Percentiles rank a stretch among this genome's conserved stretches.
phyloP scores from a whole-genome alignment of 1,140 invertebrate species.

The Rhynchophorus ferrugineus region DNA sequence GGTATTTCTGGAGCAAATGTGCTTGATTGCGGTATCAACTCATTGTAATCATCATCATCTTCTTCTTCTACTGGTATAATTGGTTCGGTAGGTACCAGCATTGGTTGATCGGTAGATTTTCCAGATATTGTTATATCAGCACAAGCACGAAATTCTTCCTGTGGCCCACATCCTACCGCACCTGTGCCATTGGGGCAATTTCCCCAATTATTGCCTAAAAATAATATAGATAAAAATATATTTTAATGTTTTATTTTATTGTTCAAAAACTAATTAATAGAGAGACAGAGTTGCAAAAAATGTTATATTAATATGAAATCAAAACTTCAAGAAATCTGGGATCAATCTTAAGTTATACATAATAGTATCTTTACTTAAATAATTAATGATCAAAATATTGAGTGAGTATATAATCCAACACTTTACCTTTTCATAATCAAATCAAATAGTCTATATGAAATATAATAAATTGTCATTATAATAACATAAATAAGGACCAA shows the following conservation, averaged over 20 bases:
- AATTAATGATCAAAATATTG: too few relatives aligned
- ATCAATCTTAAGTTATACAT: too few relatives aligned
- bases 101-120: conserved; percentile 25
- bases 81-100: conserved; percentile 19
- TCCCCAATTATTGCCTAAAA: conserved; percentile 64
- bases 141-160: conserved; percentile 82
- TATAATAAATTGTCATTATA: too few relatives aligned
- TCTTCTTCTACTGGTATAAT: conserved; percentile 14
- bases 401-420: too few relatives aligned
- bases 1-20: conserved; percentile 5
- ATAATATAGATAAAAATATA: too few relatives aligned
- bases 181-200: conserved; percentile 62
- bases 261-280: not conserved
- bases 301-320: too few relatives aligned
- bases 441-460: too few relatives aligned
- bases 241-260: not conserved
- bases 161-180: conserved; percentile 72
- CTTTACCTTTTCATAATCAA: too few relatives aligned
- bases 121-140: conserved; percentile 65
- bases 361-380: too few relatives aligned
- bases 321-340: too few relatives aligned
- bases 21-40: conserved; percentile 13
- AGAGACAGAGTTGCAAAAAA: too few relatives aligned
- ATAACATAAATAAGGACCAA: too few relatives aligned
- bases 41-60: conserved; percentile 17